A percentile compares a stretch with the other conserved stretches of the same genome.
Evolutionary conservation across 2,113 vertebrate genomes (phyloP).

Genomic region (Zapornia atra): DNA sequence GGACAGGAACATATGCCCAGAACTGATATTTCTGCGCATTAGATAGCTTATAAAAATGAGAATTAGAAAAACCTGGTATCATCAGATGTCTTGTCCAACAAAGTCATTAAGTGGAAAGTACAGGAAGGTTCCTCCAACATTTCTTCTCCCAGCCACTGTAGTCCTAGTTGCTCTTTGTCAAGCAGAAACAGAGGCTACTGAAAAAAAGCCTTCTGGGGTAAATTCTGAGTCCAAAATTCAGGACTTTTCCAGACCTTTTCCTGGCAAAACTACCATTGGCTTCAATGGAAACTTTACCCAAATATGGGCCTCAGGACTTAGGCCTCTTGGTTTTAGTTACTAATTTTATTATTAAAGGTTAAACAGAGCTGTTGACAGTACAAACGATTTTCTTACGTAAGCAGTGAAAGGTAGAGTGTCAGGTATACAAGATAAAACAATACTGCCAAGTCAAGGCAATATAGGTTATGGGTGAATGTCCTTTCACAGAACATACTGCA

Average conservation of each 20-base stretch:
- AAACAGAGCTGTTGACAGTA: conserved; percentile 70
- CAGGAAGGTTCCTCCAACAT: neutral
- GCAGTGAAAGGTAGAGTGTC: conserved; percentile 46
- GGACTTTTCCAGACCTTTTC: conserved; percentile 11
- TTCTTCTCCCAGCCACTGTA: conserved; percentile 40
- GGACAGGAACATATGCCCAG: conserved; percentile 60
- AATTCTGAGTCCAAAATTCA: neutral
- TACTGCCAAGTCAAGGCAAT: conserved; percentile 48
- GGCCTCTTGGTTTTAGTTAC: conserved; percentile 26
- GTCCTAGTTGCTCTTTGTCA: neutral
- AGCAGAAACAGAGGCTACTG: conserved; percentile 22
- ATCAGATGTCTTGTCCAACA: conserved; percentile 55
- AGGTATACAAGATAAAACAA: conserved; percentile 56
- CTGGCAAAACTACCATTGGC: neutral
- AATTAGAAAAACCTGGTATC: conserved; percentile 68
- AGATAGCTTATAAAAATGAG: conserved; percentile 70
- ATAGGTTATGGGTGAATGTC: conserved; percentile 50
- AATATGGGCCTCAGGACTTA: conserved; percentile 38
- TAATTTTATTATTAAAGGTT: conserved; percentile 68
- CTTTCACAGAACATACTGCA: conserved; percentile 32
- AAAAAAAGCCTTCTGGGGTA: neutral
- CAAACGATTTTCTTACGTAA: conserved; percentile 65
- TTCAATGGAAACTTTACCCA: conserved; percentile 44
- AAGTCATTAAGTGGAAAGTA: conserved; percentile 59
- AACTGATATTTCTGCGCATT: conserved; percentile 55